Evolutionary conservation across 2,888 invertebrate species (phyloP), one percentile per base, ranked within the genome.

Genomic region (Pyrochroa serraticornis): DNA sequence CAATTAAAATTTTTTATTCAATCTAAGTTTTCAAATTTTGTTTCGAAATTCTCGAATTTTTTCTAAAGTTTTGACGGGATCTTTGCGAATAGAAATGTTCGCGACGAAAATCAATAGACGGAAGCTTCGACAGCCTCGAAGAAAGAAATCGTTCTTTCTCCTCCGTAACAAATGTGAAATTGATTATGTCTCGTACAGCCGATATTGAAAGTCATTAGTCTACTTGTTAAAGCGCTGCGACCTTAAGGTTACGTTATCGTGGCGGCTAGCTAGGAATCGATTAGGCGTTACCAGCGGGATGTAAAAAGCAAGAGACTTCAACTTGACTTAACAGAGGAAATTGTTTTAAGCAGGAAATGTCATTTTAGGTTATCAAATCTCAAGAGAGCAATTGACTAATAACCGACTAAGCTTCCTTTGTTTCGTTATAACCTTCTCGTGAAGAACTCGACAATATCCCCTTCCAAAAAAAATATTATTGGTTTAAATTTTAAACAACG

Each of bases 271-370:
- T 42, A 30, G 41, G 47, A 37, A 58, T 58, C 49, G 58, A 58
- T 53, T 49, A 7, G 7, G 38, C 33, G 33, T 46, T 35, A 34
- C 32, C 35, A 41, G 33, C 22, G 22, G 22, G 45, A 48, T 49
- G 43, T 43, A 48, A 36, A 48, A 52, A 52, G 44, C 42, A 47
- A n/a, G n/a, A n/a, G 42, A 46, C 53, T 54, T 46, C 58, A 47
- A 57, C 51, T 51, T 54, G 58, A 52, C 50, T 58, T 54, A 58
- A 53, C 45, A 64, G 63, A 65, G 65, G 64, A 64, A 60, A 64
- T 60, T 56, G 61, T 58, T 60, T 57, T 65, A 67, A 67, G 65
- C 64, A 67, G 67, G 67, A 67, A 67, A 67, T 61, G 67, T 67
- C 67, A 60, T 65, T 65, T 65, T 57, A 62, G 58, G 60, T 64